Evolutionary conservation across 2,888 invertebrate species (phyloP), one percentile per base, ranked within the genome.

Genomic region (Ormia ochracea): DNA sequence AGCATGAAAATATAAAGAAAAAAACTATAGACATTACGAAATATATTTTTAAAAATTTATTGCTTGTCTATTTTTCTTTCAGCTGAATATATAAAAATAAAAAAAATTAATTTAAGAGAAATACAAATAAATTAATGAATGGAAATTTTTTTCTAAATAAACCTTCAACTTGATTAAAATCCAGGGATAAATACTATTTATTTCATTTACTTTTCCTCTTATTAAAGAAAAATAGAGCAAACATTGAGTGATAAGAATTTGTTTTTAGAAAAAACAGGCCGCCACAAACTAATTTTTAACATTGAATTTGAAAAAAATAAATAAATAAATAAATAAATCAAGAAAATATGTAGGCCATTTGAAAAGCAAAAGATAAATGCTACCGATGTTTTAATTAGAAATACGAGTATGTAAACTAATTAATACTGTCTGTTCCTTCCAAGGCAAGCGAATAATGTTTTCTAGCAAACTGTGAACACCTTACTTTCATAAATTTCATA

Each of bases 81-180:
- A 48, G 17, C n/a, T 52, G 10, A 52, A 50, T 28, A 38, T 17
- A 38, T 17, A 28, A 0, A 63, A 31, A 58, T 14, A 33, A 56
- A 48, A 36, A 28, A 69, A 65, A 31, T n/a, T 41, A 31, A 41
- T 31, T 9, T 2, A 50, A 52, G 50, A 41, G 9, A 50, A n/a
- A 50, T 6, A 9, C 12, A 65, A 56, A 14, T 14, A 77, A 50
- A 58, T 45, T 14, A 54, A 66, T 23, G n/a, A 77, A 65, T 28
- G 14, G 66, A 50, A 36, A 5, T 28, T 14, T 12, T 19, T 17
- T n/a, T 68, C 4, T 54, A 61, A 84, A 82, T 83, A 84, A 85
- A 84, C 85, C 85, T 85, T 85, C 82, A 85, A 85, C 85, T 85
- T 85, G 85, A 83, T 84, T 81, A 80, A 82, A 82, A 84, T 83